phyloP scores from a whole-genome alignment of 2,888 invertebrate genomes.

The Caenorhabditis wallacei region DNA sequence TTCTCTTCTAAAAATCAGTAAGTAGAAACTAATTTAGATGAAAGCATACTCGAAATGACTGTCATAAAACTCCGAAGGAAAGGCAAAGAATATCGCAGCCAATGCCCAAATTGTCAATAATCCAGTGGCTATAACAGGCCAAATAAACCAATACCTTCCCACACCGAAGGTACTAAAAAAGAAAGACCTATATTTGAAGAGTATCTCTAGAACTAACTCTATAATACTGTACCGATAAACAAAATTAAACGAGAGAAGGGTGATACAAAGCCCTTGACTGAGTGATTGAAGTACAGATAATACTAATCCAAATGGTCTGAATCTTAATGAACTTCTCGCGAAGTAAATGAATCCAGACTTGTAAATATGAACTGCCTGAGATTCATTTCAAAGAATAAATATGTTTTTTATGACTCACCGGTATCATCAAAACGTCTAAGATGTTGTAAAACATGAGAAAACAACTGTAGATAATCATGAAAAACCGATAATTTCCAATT shows the following conservation, averaged over 20 bases:
- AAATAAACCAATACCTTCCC: constrained; percentile 11
- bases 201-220: neutral
- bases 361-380: constrained; percentile 29
- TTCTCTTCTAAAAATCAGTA: constrained; percentile 4
- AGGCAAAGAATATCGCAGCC: constrained; percentile 8
- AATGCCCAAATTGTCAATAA: constrained; percentile 16
- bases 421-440: constrained; percentile 35
- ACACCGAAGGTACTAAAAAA: constrained; percentile 1
- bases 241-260: constrained; percentile 40
- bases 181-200: neutral
- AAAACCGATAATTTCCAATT: constrained; percentile 39
- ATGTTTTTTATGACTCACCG: constrained; percentile 9
- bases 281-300: constrained; percentile 17
- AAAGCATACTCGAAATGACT: constrained; percentile 27
- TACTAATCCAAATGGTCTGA: constrained; percentile 27
- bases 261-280: constrained; percentile 44
- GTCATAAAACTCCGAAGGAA: constrained; percentile 22
- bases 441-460: constrained; percentile 42
- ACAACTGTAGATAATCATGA: constrained; percentile 24
- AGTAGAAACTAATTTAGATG: no score
- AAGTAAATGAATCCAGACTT: constrained; percentile 38
- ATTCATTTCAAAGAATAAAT: no score
- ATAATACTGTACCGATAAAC: constrained; percentile 37
- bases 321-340: constrained; percentile 4
- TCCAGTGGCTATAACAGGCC: neutral